These are phyloP conservation scores for Meiosimyza decipiens DNA, from an alignment of 2,888 invertebrate genomes.

Conservation along the genomic window DNA sequence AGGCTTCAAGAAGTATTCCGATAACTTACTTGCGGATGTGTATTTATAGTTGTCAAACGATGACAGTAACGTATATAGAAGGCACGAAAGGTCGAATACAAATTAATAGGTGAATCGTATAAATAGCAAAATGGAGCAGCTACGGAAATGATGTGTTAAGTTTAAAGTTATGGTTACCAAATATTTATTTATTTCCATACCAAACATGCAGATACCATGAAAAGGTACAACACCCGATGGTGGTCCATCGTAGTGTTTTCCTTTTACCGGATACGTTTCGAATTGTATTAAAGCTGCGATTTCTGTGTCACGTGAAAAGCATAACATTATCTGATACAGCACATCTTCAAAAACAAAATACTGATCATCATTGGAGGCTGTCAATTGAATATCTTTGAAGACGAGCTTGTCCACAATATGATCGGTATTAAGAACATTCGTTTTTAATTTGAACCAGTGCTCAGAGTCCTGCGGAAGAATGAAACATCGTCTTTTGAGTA, in stretches of 20 bases:
- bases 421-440: constrained; percentile 86
- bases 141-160: constrained; percentile 64
- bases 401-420: constrained; percentile 93
- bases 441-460: constrained; percentile 84
- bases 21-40: constrained; percentile 79
- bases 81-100: constrained; percentile 91
- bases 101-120: constrained; percentile 85
- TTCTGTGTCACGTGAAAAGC: constrained; percentile 90
- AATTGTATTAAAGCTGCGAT: constrained; percentile 78
- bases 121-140: constrained; percentile 96
- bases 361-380: constrained; percentile 97
- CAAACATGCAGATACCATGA: constrained; percentile 98
- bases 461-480: constrained; percentile 71
- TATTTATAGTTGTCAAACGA: constrained; percentile 90
- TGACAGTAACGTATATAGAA: constrained; percentile 94
- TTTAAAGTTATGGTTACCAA: neutral
- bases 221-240: constrained; percentile 96
- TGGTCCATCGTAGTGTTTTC: constrained; percentile 71
- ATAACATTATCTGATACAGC: constrained; percentile 90
- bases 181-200: constrained; percentile 69
- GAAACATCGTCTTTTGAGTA: neutral
- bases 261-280: constrained; percentile 62
- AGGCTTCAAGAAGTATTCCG: neutral
- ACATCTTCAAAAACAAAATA: constrained; percentile 98
- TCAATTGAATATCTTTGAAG: constrained; percentile 95